Percentiles rank a stretch among this genome's conserved stretches.
Conservation (phyloP, 2,888 invertebrate species). For the Drosophila kambysellisi region DNA sequence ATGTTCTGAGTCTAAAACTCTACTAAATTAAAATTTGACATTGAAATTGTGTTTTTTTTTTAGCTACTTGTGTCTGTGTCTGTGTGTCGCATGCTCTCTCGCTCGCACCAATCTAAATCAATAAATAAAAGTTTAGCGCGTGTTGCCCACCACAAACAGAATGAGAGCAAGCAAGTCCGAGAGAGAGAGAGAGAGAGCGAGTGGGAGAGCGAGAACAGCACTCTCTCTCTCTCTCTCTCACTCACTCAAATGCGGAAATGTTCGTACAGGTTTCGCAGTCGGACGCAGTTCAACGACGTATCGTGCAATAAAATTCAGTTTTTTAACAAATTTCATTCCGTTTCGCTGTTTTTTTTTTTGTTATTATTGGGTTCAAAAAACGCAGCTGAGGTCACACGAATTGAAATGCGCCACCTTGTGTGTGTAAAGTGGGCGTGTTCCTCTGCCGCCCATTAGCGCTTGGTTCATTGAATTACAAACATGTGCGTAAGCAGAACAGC, state of each 20-base stretch:
- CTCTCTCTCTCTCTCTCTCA: constrained; percentile 12
- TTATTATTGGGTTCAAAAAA: constrained; percentile 72
- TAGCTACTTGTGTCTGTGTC: constrained; percentile 1
- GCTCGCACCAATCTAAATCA: constrained; percentile 59
- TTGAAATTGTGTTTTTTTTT: constrained; percentile 68
- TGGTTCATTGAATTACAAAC: constrained; percentile 28
- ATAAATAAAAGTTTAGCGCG: constrained; percentile 73
- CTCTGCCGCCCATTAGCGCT: constrained; percentile 17
- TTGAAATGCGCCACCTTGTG: constrained; percentile 48
- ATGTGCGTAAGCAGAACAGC: constrained; percentile 12
- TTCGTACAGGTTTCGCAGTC: constrained; percentile 71
- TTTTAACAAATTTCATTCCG: constrained; percentile 32
- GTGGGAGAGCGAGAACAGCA: too few relatives aligned
- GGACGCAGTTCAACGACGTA: constrained; percentile 71
- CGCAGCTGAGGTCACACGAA: constrained; percentile 72
- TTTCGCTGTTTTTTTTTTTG: constrained; percentile 12
- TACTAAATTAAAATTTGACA: constrained; percentile 80
- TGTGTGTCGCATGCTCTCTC: constrained; percentile 26
- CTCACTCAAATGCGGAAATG: constrained; percentile 73
- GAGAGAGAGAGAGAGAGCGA: constrained; percentile 12
- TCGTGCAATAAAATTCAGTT: constrained; percentile 69
- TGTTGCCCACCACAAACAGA: constrained; percentile 39
- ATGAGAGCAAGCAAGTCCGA: constrained; percentile 8
- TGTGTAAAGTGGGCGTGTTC: constrained; percentile 68
- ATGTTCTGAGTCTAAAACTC: constrained; percentile 75